Conservation (phyloP, 2,113 vertebrate species). For the Gyps fulvus region DNA sequence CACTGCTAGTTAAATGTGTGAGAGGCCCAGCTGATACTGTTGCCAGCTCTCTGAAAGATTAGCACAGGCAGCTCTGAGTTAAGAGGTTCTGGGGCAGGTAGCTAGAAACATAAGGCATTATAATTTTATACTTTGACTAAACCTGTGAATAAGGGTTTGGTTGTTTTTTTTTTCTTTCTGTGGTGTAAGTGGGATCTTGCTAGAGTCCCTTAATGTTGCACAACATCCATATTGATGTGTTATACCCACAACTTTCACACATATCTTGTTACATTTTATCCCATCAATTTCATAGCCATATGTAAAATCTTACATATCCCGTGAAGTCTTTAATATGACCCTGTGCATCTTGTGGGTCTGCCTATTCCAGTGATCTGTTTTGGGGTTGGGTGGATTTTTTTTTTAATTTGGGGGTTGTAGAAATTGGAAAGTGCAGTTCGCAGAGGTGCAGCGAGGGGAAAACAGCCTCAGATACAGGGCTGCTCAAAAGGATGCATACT, state of each 20-base stretch:
- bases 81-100: accelerated
- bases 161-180: neutral
- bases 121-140: neutral
- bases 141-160: neutral
- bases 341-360: neutral
- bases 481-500: neutral
- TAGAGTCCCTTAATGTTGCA: neutral
- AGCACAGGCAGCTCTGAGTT: neutral
- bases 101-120: accelerated
- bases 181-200: neutral
- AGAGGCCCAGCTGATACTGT: neutral
- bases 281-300: accelerated
- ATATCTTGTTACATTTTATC: accelerated
- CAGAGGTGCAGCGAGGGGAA: accelerated
- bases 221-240: too few species aligned
- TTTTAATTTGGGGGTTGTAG: neutral
- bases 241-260: accelerated
- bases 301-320: accelerated
- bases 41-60: too few species aligned
- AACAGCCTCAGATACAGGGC: neutral
- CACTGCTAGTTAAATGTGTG: accelerated
- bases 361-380: neutral
- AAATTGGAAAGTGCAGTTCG: neutral
- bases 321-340: neutral
- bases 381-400: neutral